Evolutionary conservation across 53 echinoderm and acorn worm species (phyloP).

Genomic region (Echinometra lucunter): DNA sequence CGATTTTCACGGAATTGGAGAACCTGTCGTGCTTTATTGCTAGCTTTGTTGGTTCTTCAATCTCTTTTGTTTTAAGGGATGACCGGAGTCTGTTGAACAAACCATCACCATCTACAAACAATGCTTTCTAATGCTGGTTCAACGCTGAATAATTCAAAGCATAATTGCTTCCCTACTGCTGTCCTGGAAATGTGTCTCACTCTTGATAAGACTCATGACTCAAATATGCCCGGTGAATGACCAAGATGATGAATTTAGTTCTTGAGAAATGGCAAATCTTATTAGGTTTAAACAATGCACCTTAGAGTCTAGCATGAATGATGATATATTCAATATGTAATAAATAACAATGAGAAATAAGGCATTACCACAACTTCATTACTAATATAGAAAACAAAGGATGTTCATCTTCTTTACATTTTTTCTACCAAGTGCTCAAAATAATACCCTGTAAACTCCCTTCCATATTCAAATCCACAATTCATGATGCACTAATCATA

Average conservation of each 20-base stretch:
- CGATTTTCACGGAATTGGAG: conserved; percentile 14
- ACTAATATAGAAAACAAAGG: no score
- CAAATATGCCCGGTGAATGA: conserved; percentile 17
- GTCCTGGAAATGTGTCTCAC: neutral
- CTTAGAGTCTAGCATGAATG: neutral
- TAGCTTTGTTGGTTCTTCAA: neutral
- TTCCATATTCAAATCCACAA: no score
- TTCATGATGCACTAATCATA: no score
- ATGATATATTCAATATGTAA: neutral
- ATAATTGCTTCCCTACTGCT: conserved; percentile 39
- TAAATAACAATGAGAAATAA: neutral
- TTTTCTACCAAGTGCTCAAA: neutral
- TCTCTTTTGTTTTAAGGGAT: conserved; percentile 1
- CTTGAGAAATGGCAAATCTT: neutral
- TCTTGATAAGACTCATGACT: no score
- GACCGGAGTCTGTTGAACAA: neutral
- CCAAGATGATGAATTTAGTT: neutral
- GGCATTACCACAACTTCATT: neutral
- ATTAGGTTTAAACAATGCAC: neutral
- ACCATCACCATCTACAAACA: neutral
- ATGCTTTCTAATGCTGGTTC: neutral
- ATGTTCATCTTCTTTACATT: no score
- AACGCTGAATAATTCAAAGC: neutral
- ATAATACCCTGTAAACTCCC: no score
- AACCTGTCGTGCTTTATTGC: neutral